These are phyloP conservation scores for Cabera pusaria DNA, from an alignment of 2,888 invertebrate genomes.

Conservation along the genomic window DNA sequence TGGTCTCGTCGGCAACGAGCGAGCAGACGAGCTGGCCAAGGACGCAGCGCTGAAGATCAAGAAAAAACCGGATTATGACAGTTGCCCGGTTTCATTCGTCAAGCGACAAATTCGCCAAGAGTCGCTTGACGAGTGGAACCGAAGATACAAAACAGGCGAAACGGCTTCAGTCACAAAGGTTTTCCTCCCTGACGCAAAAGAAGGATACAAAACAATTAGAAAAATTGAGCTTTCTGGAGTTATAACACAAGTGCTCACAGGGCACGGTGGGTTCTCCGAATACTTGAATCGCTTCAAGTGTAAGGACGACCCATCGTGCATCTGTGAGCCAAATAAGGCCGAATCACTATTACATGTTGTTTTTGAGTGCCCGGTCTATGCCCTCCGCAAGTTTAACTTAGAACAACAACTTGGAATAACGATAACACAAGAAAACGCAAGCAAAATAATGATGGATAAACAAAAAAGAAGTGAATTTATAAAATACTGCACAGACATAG, in stretches of 20 bases:
- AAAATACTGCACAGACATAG: too few species aligned
- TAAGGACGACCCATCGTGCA: conserved; percentile 21
- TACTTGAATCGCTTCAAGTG: conserved; percentile 22
- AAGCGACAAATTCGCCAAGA: conserved; percentile 16
- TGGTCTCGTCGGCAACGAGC: conserved; percentile 23
- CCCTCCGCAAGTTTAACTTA: background rate
- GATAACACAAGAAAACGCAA: background rate
- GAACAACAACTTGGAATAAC: background rate
- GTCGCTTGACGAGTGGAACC: conserved; percentile 14
- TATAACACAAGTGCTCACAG: conserved; percentile 12
- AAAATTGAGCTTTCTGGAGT: background rate
- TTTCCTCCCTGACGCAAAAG: conserved; percentile 19
- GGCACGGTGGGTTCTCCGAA: conserved; percentile 25
- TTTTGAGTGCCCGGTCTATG: conserved; percentile 8
- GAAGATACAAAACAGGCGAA: conserved; percentile 1
- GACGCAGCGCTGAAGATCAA: conserved; percentile 9
- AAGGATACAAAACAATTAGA: conserved; percentile 2
- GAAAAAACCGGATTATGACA: conserved; percentile 3
- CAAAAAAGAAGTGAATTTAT: background rate
- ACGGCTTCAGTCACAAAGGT: conserved; percentile 16
- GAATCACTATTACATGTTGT: conserved; percentile 9
- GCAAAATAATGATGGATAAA: background rate
- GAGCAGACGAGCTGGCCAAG: conserved; percentile 26
- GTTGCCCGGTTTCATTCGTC: conserved; percentile 19
- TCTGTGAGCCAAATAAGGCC: conserved; percentile 11